phyloP scores from a whole-genome alignment of 2,888 invertebrate genomes.

The Boloria euphrosyne region DNA sequence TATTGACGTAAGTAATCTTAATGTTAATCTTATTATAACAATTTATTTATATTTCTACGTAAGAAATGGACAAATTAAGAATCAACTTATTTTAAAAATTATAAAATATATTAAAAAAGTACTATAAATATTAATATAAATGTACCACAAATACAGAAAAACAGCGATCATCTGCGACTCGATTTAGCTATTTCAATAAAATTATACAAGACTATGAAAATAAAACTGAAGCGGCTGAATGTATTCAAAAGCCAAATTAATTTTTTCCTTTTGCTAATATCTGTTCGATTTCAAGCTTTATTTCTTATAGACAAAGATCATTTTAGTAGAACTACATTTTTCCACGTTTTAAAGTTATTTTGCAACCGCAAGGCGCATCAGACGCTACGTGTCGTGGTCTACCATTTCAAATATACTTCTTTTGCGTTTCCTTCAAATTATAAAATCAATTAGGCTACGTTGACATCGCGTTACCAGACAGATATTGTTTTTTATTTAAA shows the following conservation, averaged over 20 bases:
- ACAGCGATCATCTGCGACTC: conserved; percentile 41
- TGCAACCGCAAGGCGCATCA: conserved; percentile 38
- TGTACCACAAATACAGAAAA: conserved; percentile 36
- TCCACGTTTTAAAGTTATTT: conserved; percentile 29
- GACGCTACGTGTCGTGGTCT: conserved; percentile 57
- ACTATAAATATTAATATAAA: conserved; percentile 36
- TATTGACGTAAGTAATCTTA: no score
- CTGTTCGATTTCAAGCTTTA: conserved; percentile 45
- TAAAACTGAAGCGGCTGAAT: conserved; percentile 53
- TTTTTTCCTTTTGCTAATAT: conserved; percentile 32
- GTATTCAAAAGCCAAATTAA: conserved; percentile 40
- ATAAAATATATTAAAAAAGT: conserved; percentile 10
- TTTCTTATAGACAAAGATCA: background rate
- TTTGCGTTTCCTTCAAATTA: conserved; percentile 62
- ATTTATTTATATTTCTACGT: no score
- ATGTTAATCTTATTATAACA: no score
- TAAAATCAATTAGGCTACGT: conserved; percentile 70
- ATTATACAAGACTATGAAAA: conserved; percentile 65
- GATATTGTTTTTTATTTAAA: conserved; percentile 34
- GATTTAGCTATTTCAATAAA: conserved; percentile 60
- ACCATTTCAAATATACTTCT: conserved; percentile 63
- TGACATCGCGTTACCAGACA: conserved; percentile 45
- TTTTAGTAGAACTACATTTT: conserved; percentile 3
- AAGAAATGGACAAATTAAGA: no score
- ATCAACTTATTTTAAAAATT: no score